A percentile compares a stretch with the other conserved stretches of the same genome.
Conservation (phyloP, 2,113 vertebrate genomes). For the Mormoops blainvillei region DNA sequence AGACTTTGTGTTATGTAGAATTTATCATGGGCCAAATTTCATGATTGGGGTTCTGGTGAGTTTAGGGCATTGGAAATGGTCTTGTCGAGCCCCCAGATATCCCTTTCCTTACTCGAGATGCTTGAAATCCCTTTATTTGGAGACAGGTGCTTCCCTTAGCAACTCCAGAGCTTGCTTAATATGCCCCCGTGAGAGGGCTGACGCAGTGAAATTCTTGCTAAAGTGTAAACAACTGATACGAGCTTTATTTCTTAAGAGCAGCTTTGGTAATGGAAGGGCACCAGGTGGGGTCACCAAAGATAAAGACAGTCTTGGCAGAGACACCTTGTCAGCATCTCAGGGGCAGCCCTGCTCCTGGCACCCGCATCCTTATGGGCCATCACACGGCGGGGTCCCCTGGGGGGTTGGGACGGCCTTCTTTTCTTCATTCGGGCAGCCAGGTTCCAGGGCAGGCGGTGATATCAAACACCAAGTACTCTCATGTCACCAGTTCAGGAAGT, state of each 20-base stretch:
- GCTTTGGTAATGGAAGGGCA: background rate
- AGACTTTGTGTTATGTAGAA: background rate
- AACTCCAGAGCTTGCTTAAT: background rate
- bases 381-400: background rate
- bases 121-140: background rate
- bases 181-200: background rate
- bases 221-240: constrained; percentile 49
- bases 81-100: background rate
- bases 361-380: background rate
- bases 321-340: background rate
- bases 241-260: constrained; percentile 10
- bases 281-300: background rate
- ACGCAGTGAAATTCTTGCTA: constrained; percentile 45
- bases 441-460: background rate
- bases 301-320: background rate
- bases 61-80: background rate
- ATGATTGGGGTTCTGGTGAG: background rate
- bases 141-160: constrained; percentile 52
- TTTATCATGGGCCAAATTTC: background rate
- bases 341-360: background rate
- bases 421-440: accelerated
- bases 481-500: accelerated
- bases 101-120: background rate
- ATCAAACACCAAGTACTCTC: background rate
- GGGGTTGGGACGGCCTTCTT: background rate